Percentiles rank a stretch among this genome's conserved stretches.
Evolutionary conservation across 2,888 invertebrate species (phyloP).

Genomic region (Hoplodrina blanda): DNA sequence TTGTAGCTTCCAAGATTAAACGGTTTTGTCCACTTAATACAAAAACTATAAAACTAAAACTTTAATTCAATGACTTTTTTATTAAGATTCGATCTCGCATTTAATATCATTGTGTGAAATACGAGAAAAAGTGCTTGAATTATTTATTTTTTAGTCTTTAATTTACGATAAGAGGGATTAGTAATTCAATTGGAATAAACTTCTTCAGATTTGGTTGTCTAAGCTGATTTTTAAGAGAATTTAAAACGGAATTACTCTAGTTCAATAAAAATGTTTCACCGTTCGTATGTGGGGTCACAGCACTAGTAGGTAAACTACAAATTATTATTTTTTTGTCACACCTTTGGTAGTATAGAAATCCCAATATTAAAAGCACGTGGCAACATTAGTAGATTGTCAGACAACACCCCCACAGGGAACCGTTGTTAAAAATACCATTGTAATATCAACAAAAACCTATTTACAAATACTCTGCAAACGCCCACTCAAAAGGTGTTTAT

Average conservation of each 20-base stretch:
- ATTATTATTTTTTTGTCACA: constrained; percentile 32
- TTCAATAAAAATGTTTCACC: not conserved
- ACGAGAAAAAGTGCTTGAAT: constrained; percentile 8
- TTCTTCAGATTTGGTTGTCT: not conserved
- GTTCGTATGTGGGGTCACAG: constrained; percentile 11
- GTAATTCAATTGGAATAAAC: constrained; percentile 9
- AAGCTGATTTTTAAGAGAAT: constrained; percentile 6
- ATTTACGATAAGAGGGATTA: constrained; percentile 22
- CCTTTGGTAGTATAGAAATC: constrained; percentile 35
- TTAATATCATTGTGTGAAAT: constrained; percentile 22
- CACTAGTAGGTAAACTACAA: constrained; percentile 35
- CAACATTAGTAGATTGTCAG: constrained; percentile 66
- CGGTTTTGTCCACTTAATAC: constrained; percentile 37
- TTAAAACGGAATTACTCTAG: not conserved
- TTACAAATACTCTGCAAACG: constrained; percentile 89
- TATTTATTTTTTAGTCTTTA: constrained; percentile 4
- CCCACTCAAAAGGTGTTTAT: constrained; percentile 91
- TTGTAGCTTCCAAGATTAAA: constrained; percentile 42
- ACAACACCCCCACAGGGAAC: constrained; percentile 67
- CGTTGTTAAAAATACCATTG: constrained; percentile 78
- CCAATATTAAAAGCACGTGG: constrained; percentile 71
- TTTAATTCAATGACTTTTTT: constrained; percentile 44
- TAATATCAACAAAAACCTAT: constrained; percentile 86
- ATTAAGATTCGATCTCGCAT: constrained; percentile 25
- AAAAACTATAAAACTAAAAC: constrained; percentile 18